Conservation (phyloP, 2,888 invertebrate genomes). For the Ophion obscuratus region DNA sequence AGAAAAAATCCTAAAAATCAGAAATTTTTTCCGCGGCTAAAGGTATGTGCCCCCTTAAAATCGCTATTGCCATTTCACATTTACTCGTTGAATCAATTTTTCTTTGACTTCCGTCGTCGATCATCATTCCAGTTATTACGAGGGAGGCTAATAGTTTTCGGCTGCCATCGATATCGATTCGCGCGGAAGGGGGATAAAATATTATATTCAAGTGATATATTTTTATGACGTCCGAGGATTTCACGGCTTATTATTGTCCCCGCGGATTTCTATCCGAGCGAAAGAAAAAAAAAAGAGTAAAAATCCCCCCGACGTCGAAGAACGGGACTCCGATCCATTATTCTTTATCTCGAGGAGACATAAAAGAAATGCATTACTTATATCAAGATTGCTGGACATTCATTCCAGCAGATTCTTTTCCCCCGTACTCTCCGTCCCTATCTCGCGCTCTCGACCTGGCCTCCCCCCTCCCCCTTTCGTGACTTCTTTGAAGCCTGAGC, state of each 20-base stretch:
- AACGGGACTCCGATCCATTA: constrained; percentile 79
- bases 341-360: constrained; percentile 82
- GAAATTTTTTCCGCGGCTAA: too few relatives aligned
- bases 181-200: constrained; percentile 29
- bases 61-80: background rate
- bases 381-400: constrained; percentile 81
- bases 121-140: constrained; percentile 4
- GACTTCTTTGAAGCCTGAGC: constrained; percentile 25
- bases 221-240: constrained; percentile 66
- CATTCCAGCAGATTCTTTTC: constrained; percentile 72
- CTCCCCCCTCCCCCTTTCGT: constrained; percentile 20
- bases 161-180: constrained; percentile 33
- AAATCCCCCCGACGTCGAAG: constrained; percentile 72
- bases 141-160: constrained; percentile 10
- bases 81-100: background rate
- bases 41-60: too few relatives aligned
- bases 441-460: constrained; percentile 14
- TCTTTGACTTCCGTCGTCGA: background rate
- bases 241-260: constrained; percentile 70
- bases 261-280: constrained; percentile 60
- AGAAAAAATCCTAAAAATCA: too few relatives aligned
- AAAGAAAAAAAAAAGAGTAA: constrained; percentile 51
- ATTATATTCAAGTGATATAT: constrained; percentile 64
- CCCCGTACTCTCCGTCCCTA: constrained; percentile 50
- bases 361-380: constrained; percentile 83